These are phyloP conservation scores for Orchestia grillus DNA, from an alignment of 1,140 invertebrate genomes.

Conservation along the genomic window DNA sequence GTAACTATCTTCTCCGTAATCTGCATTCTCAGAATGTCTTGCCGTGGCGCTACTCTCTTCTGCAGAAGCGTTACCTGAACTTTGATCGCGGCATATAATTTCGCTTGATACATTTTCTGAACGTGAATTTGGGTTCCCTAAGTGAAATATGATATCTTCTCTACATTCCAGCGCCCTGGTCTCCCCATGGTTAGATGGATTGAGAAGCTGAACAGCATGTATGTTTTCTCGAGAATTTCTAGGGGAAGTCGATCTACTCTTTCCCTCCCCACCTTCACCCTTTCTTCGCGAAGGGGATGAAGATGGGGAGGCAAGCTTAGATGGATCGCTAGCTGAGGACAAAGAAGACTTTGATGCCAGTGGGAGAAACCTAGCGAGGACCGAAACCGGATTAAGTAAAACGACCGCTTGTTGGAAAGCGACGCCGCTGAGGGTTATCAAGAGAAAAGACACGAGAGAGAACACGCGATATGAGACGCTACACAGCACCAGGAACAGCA, in stretches of 20 bases:
- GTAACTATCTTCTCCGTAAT: not conserved
- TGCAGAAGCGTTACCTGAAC: not conserved
- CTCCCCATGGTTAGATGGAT: not conserved
- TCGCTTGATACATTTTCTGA: too few species aligned
- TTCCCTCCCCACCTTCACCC: slow-evolving; percentile 41
- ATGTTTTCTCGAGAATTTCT: not conserved
- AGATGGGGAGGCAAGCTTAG: slow-evolving; percentile 36
- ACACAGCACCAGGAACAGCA: slow-evolving; percentile 27
- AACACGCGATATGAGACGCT: slow-evolving; percentile 12
- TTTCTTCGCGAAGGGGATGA: not conserved
- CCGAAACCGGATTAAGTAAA: not conserved
- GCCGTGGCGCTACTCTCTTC: not conserved
- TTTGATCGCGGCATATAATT: not conserved
- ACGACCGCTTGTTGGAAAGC: not conserved
- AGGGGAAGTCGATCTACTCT: not conserved
- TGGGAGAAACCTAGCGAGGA: slow-evolving; percentile 32
- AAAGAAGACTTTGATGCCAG: slow-evolving; percentile 26
- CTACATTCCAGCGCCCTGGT: not conserved
- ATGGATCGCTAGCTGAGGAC: not conserved
- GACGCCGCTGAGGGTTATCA: slow-evolving; percentile 10
- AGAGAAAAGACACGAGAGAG: not conserved
- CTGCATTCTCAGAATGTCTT: not conserved
- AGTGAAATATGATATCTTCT: not conserved
- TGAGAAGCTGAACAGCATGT: not conserved
- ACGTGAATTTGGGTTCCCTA: not conserved